Evolutionary conservation across 2,888 invertebrate genomes (phyloP), one percentile per base, ranked within the genome.

Genomic region (Folsomia candida): DNA sequence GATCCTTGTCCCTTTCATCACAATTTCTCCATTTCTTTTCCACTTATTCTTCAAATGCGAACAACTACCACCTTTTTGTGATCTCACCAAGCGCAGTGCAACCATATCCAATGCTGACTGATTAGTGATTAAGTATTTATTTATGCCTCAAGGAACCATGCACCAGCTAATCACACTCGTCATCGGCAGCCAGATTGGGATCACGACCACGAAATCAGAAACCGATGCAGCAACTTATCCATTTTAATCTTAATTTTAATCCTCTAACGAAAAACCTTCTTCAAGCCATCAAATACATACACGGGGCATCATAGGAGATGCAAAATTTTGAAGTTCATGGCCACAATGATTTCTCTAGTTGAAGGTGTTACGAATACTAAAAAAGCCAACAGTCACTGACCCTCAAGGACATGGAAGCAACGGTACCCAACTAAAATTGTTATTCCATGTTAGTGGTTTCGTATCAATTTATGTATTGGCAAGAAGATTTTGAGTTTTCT

Each of bases 71-170:
- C n/a, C 4, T 37, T 37, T 37, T 14, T 37, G 4, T 37, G 37
- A 37, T 37, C 14, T 37, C 37, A 37, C 37, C 37, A 37, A 37
- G 37, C 14, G 37, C 14, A 37, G 14, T 37, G 4, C 6, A 54
- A 54, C 6, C 54, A 6, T 54, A 54, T 14, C 37, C 14, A 37
- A 14, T 14, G 4, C 37, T n/a, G 14, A 37, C 14, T 4, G 37
- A 37, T 2, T 3, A 59, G 27, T 74, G 71, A 74, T 75, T 72
- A 75, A 59, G 67, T 72, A 75, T 75, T 72, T 69, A 75, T 75
- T 72, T 75, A 75, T 75, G 72, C 75, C 64, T 70, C n/a, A n/a
- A n/a, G 70, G 75, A 70, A 72, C 75, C 54, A 14, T 20, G 54
- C 20, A 22, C 18, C 20, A 4, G 18, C 20, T 54, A 54, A 54